These are phyloP conservation scores for Pseudachorutes palmiensis DNA, from an alignment of 1,140 invertebrate genomes.

Conservation along the genomic window DNA sequence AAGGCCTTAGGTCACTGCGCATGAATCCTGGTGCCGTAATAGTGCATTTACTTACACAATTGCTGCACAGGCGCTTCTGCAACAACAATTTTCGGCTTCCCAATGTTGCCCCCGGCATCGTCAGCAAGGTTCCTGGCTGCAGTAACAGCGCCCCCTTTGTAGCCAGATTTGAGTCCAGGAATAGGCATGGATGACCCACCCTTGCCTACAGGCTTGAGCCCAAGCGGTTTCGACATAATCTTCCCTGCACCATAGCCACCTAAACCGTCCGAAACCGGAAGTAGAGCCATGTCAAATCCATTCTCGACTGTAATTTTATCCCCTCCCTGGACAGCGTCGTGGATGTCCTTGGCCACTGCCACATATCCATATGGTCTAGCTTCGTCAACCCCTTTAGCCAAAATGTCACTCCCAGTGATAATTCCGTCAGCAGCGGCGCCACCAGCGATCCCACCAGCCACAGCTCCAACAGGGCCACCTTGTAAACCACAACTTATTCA, in stretches of 20 bases:
- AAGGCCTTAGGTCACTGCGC: too few species aligned
- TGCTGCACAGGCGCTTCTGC: background rate
- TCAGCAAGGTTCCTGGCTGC: background rate
- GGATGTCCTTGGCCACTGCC: constrained; percentile 23
- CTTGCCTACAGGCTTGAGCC: background rate
- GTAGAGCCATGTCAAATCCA: constrained; percentile 33
- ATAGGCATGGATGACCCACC: background rate
- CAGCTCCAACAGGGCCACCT: constrained; percentile 20
- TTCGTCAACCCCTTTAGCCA: constrained; percentile 24
- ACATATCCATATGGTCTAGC: constrained; percentile 30
- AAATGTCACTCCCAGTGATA: constrained; percentile 32
- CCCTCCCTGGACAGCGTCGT: constrained; percentile 17
- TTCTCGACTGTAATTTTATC: constrained; percentile 23
- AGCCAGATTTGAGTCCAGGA: background rate
- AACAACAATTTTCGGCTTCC: too few species aligned
- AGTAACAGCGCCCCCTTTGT: background rate
- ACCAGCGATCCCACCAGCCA: constrained; percentile 33
- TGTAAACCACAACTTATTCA: background rate
- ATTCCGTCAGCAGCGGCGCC: constrained; percentile 32
- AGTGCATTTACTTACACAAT: constrained; percentile 1
- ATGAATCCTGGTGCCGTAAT: background rate
- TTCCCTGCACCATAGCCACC: constrained; percentile 25
- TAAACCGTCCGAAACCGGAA: constrained; percentile 30
- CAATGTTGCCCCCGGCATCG: too few species aligned
- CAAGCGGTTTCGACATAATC: constrained; percentile 23